Evolutionary conservation across 2,113 vertebrate genomes (phyloP), one percentile per base, ranked within the genome.

Genomic region (Chascanopsetta lugubris): DNA sequence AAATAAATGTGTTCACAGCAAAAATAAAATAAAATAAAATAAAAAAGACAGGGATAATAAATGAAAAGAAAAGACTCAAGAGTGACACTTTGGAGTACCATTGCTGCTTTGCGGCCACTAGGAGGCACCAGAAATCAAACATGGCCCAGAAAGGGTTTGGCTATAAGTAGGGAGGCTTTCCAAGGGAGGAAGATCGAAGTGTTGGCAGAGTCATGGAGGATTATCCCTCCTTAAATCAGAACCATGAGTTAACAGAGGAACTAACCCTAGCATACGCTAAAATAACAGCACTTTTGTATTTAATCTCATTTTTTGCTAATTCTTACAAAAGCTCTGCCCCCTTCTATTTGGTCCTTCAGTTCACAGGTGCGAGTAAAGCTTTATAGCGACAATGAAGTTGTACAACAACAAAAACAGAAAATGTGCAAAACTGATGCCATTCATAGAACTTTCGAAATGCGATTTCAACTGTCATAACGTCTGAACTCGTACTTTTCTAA

Each of bases 351-450:
- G 26, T 63, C 56, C 32, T 65, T 45, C 6, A 27, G 26, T 62
- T 50, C 8, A 69, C 0, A 6, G 21, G 36, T 13, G 5, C 46
- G 1, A 69, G 27, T 21, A 62, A 67, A 63, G 38, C 32, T 29
- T 47, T 38, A 15, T 18, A 17, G 46, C 25, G 53, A 45, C 5
- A 42, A 4, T 11, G 13, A 6, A 42, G 12, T 42, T 42, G 6
- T 18, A 38, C n/a, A 40, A 12, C 1, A 24, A 36, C 34, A 36
- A 13, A 25, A 55, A 48, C 17, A 43, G n/a, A 69, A 73, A 20
- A 59, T 75, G 77, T 83, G 71, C 61, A 83, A 79, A 65, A 42
- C 0, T 8, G 53, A 21, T 1, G 11, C 34, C 12, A 36, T 50
- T 46, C 54, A 34, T 22, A 3, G 6, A 1, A 13, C 6, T n/a